These are phyloP conservation scores for Cathartes aura DNA, from an alignment of 2,113 vertebrate species.

Conservation along the genomic window DNA sequence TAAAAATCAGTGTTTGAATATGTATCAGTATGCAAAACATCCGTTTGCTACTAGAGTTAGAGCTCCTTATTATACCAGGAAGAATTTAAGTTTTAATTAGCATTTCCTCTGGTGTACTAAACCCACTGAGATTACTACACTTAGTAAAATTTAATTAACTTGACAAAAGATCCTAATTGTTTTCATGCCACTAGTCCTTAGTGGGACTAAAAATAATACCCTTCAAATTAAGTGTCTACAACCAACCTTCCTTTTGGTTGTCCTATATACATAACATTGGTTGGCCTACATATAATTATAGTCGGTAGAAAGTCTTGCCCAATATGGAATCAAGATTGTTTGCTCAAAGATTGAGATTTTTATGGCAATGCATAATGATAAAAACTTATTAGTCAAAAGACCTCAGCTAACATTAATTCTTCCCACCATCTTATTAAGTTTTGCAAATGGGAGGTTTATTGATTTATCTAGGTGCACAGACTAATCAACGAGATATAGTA, in stretches of 20 bases:
- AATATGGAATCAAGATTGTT: background rate
- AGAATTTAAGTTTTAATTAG: slow-evolving; percentile 91
- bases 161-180: slow-evolving; percentile 91
- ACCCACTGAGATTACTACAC: slow-evolving; percentile 85
- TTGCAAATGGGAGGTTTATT: background rate
- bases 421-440: background rate
- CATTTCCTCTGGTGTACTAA: slow-evolving; percentile 85
- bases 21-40: slow-evolving; percentile 79
- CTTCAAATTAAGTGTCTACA: slow-evolving; percentile 74
- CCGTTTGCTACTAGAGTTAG: slow-evolving; percentile 68
- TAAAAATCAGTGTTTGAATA: slow-evolving; percentile 77
- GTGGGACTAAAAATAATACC: slow-evolving; percentile 79
- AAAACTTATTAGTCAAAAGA: background rate
- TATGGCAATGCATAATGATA: background rate
- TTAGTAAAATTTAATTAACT: slow-evolving; percentile 95
- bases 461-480: slow-evolving; percentile 40
- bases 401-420: background rate
- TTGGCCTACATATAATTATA: slow-evolving; percentile 58
- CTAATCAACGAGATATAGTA: slow-evolving; percentile 15
- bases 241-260: slow-evolving; percentile 57
- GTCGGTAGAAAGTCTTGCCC: slow-evolving; percentile 26
- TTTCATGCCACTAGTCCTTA: slow-evolving; percentile 82
- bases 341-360: background rate
- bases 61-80: slow-evolving; percentile 84
- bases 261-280: slow-evolving; percentile 58